A percentile compares a stretch with the other conserved stretches of the same genome.
phyloP scores from a whole-genome alignment of 2,888 invertebrate genomes.

The Ichneumoninae sp. region DNA sequence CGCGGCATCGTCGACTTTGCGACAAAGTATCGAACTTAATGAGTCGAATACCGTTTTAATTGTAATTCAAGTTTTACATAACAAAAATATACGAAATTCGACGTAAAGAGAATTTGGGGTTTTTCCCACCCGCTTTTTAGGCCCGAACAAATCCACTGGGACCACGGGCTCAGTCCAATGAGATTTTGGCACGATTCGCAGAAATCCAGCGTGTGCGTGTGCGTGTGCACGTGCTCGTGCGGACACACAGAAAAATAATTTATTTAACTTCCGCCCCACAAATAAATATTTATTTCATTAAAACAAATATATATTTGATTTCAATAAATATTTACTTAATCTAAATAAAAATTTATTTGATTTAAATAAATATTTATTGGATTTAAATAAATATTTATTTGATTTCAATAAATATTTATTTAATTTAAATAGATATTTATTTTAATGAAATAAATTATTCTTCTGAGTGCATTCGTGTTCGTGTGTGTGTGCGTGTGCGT shows the following conservation, averaged over 20 bases:
- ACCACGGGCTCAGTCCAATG: slow-evolving; percentile 54
- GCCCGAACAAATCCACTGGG: slow-evolving; percentile 39
- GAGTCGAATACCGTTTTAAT: slow-evolving; percentile 45
- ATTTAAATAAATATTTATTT: no score
- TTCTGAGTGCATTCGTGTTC: slow-evolving; percentile 53
- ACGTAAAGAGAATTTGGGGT: background rate
- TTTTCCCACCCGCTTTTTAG: background rate
- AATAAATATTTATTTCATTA: no score
- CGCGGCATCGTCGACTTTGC: slow-evolving; percentile 76
- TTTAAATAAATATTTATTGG: no score
- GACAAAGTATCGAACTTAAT: slow-evolving; percentile 64
- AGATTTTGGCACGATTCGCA: slow-evolving; percentile 82
- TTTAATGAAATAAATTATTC: no score
- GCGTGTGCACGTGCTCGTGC: slow-evolving; percentile 16
- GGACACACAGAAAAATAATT: background rate
- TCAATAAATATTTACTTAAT: no score
- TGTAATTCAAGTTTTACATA: slow-evolving; percentile 21
- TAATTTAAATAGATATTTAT: no score
- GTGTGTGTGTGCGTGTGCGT: slow-evolving; percentile 23
- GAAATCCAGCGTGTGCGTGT: slow-evolving; percentile 72
- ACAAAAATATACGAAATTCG: slow-evolving; percentile 31
- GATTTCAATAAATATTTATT: no score
- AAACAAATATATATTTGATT: no score
- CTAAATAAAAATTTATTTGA: no score
- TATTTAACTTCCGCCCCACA: no score